These are phyloP conservation scores for Plectropomus leopardus DNA, from an alignment of 2,113 vertebrate species.

Conservation along the genomic window DNA sequence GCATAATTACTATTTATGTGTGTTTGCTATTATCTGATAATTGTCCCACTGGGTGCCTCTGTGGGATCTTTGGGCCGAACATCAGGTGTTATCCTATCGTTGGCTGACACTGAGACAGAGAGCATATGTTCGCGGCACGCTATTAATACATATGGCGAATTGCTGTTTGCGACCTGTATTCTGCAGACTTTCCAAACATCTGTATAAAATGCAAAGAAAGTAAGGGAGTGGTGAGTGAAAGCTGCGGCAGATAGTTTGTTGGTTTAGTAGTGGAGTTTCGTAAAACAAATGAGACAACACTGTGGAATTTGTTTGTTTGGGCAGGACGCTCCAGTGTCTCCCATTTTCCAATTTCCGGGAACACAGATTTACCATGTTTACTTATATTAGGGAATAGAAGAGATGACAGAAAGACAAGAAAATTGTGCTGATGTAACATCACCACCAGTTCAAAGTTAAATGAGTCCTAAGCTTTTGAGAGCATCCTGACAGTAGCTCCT, in stretches of 20 bases:
- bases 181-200: slow-evolving; percentile 40
- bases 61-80: slow-evolving; percentile 19
- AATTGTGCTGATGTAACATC: slow-evolving; percentile 2
- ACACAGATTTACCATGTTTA: slow-evolving; percentile 32
- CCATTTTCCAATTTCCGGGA: slow-evolving; percentile 36
- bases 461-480: not conserved
- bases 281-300: slow-evolving; percentile 56
- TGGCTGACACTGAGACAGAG: slow-evolving; percentile 20
- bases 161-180: not conserved
- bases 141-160: slow-evolving; percentile 32
- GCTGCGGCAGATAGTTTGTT: slow-evolving; percentile 21
- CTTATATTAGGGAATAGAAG: slow-evolving; percentile 17
- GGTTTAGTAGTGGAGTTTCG: slow-evolving; percentile 6
- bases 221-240: slow-evolving; percentile 4
- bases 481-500: slow-evolving; percentile 20
- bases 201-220: slow-evolving; percentile 19
- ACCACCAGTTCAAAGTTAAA: not conserved
- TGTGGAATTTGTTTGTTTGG: slow-evolving; percentile 63
- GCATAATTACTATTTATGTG: slow-evolving; percentile 47
- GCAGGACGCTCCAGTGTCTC: slow-evolving; percentile 26
- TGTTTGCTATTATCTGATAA: slow-evolving; percentile 65
- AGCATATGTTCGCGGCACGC: slow-evolving; percentile 31
- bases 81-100: slow-evolving; percentile 32
- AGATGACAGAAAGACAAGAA: slow-evolving; percentile 12
- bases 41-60: slow-evolving; percentile 21